Base-by-base conservation (phyloP, 2,797 vertebrate genomes). In the Pangasius larnaudii region DNA sequence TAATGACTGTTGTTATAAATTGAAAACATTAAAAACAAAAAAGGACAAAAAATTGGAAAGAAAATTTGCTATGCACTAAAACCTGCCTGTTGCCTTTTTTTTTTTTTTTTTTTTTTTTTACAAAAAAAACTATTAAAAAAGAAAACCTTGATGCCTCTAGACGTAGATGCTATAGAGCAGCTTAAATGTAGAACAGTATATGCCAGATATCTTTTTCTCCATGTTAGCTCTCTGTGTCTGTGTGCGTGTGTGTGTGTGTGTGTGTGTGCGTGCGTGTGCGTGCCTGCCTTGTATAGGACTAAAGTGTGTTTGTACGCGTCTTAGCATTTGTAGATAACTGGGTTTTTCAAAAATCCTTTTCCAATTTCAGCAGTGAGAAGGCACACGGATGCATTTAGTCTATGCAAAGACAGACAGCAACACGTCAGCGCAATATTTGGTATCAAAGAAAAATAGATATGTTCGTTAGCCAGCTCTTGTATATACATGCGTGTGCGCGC, bases 131-230 rank as follows among this genome's bases (percentile, higher is more conserved):
- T 49, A 86, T n/a, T 77, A 49, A 82, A 69, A 88, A 81, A 91
- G 86, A 89, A 90, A 90, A 96, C 97, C 97, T 97, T 95, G 96
- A 97, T 98, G 98, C 98, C 98, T 98, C 92, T 97, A 98, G 97
- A 95, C 91, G 79, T 97, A 97, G 96, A 97, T 92, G 94, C 80
- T 94, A 89, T 92, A 91, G 92, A 91, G 86, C 91, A 74, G 96
- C 96, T 97, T 96, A 89, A 67, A 33, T 88, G 58, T 91, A 90
- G 83, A 81, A 61, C 92, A 93, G 93, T 94, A 94, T 90, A 94
- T 90, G 92, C 93, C 86, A 91, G 83, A 94, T 93, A 95, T 91
- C 90, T 94, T 93, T 94, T 92, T 94, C 94, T 95, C 92, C 93
- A 93, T 94, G 94, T 92, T 93, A 95, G 94, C 58, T 89, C 94